Evolutionary conservation across 2,888 invertebrate genomes (phyloP).

Genomic region (Diaprepes abbreviatus): DNA sequence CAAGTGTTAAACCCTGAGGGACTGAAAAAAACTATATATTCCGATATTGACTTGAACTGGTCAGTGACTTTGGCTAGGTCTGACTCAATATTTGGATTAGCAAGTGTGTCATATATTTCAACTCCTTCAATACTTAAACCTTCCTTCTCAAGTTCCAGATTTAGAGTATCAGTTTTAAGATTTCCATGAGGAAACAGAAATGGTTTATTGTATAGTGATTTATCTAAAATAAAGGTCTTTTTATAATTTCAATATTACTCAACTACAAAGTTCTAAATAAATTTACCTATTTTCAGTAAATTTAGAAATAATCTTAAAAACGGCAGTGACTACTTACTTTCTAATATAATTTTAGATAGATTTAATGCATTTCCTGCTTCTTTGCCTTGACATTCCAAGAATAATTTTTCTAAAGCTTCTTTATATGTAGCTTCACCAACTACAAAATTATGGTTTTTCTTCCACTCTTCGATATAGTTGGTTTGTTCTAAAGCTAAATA

Average conservation of each 20-base stretch:
- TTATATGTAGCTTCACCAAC: constrained; percentile 72
- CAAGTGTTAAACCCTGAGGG: constrained; percentile 72
- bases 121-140: constrained; percentile 68
- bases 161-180: constrained; percentile 70
- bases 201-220: constrained; percentile 63
- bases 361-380: constrained; percentile 71
- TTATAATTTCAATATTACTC: too few species aligned
- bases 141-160: constrained; percentile 65
- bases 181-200: constrained; percentile 73
- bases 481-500: constrained; percentile 62
- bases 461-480: constrained; percentile 54
- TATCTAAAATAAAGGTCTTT: constrained; percentile 59
- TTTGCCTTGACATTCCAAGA: constrained; percentile 69
- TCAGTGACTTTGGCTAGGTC: constrained; percentile 65
- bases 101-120: constrained; percentile 71
- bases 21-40: constrained; percentile 73
- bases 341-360: constrained; percentile 69
- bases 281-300: too few species aligned
- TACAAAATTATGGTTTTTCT: constrained; percentile 56
- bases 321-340: constrained; percentile 65
- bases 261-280: too few species aligned
- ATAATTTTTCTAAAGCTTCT: constrained; percentile 66
- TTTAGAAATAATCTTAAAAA: too few species aligned
- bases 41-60: constrained; percentile 64
- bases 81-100: constrained; percentile 67